phyloP scores from a whole-genome alignment of 2,113 vertebrate species.

The Melanostigma gelatinosum region DNA sequence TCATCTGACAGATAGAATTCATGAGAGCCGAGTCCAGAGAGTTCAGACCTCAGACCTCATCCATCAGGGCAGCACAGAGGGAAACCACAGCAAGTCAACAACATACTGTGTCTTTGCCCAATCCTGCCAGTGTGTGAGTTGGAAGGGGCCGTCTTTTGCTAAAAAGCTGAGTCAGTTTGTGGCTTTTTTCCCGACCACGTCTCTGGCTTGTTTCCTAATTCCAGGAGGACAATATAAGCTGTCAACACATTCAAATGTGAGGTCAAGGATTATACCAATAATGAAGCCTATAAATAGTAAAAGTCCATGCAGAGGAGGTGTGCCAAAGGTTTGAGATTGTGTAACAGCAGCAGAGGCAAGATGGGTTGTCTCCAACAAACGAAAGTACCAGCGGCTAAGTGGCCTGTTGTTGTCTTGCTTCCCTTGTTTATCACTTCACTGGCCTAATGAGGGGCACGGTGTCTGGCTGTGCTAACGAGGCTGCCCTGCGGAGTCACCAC shows the following conservation, averaged over 20 bases:
- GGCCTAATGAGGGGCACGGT: slow-evolving; percentile 68
- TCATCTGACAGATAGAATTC: slow-evolving; percentile 37
- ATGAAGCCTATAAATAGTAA: slow-evolving; percentile 42
- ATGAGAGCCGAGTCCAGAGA: slow-evolving; percentile 23
- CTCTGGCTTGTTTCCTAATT: slow-evolving; percentile 35
- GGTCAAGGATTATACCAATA: slow-evolving; percentile 44
- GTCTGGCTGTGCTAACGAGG: slow-evolving; percentile 70
- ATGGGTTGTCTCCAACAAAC: slow-evolving; percentile 30
- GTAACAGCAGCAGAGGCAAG: slow-evolving; percentile 38
- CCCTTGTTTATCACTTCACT: slow-evolving; percentile 67
- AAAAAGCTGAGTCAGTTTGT: slow-evolving; percentile 56
- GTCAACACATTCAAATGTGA: slow-evolving; percentile 48
- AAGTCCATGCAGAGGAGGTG: slow-evolving; percentile 31
- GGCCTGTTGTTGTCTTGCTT: slow-evolving; percentile 69
- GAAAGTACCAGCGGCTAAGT: slow-evolving; percentile 33
- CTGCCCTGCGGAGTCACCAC: slow-evolving; percentile 59
- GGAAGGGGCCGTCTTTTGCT: slow-evolving; percentile 35
- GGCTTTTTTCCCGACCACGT: slow-evolving; percentile 30
- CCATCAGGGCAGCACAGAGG: slow-evolving; percentile 42
- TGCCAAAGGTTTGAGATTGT: slow-evolving; percentile 51
- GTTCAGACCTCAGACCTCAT: slow-evolving; percentile 39
- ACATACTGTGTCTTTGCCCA: slow-evolving; percentile 38
- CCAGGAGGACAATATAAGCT: slow-evolving; percentile 16
- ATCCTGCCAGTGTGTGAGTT: slow-evolving; percentile 38
- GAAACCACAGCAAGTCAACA: slow-evolving; percentile 71